Evolutionary conservation across 1,140 invertebrate genomes (phyloP).

Genomic region (Druon quercuslanigerum): DNA sequence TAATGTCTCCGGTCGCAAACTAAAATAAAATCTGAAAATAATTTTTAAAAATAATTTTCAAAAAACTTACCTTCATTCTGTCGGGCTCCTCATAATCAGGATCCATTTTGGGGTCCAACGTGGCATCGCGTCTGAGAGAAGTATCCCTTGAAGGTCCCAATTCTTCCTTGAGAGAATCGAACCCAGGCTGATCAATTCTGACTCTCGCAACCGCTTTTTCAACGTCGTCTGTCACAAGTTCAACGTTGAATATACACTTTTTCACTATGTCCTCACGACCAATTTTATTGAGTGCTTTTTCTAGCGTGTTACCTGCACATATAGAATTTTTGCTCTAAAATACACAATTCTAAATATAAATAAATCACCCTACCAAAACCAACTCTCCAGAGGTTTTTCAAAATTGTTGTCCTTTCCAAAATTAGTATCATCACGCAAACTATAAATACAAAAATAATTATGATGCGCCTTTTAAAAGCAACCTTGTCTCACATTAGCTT

Average conservation of each 20-base stretch:
- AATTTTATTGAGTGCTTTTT: constrained; percentile 91
- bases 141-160: constrained; percentile 81
- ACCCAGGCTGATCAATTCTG: constrained; percentile 85
- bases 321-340: constrained; percentile 36
- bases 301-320: constrained; percentile 86
- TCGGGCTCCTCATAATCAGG: constrained; percentile 80
- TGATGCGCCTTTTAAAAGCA: no score
- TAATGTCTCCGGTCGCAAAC: neutral
- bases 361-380: neutral
- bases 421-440: no score
- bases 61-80: constrained; percentile 68
- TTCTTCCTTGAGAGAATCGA: constrained; percentile 85
- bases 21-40: neutral
- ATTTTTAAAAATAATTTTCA: neutral
- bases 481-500: no score
- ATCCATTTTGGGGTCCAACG: constrained; percentile 81
- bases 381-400: no score
- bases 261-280: constrained; percentile 94
- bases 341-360: neutral
- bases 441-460: no score
- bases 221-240: constrained; percentile 86
- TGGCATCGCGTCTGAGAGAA: constrained; percentile 79
- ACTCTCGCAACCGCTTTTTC: constrained; percentile 87
- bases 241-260: constrained; percentile 91
- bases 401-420: no score